These are phyloP conservation scores for Deilephila porcellus DNA, from an alignment of 2,888 invertebrate genomes.

Conservation along the genomic window DNA sequence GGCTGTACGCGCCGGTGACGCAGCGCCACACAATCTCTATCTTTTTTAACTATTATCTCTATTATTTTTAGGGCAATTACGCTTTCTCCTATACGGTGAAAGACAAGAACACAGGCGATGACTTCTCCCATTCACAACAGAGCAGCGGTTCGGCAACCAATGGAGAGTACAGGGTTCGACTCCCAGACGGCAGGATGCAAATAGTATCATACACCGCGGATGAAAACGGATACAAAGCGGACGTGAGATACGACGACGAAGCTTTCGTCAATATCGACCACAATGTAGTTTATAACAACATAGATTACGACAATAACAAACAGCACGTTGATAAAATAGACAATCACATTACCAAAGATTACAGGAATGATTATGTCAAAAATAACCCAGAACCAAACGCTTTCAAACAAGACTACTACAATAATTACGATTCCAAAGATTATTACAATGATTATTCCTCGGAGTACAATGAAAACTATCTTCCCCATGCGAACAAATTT, in stretches of 20 bases:
- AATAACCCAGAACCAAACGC: slow-evolving; percentile 33
- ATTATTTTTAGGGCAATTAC: slow-evolving; percentile 79
- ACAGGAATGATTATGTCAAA: slow-evolving; percentile 39
- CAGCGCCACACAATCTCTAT: too few relatives aligned
- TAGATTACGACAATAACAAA: background rate
- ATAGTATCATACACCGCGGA: slow-evolving; percentile 88
- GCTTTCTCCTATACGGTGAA: slow-evolving; percentile 87
- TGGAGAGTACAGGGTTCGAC: slow-evolving; percentile 88
- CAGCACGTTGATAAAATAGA: slow-evolving; percentile 5
- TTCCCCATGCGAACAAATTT: slow-evolving; percentile 66
- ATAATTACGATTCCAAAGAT: slow-evolving; percentile 67
- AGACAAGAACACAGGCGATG: slow-evolving; percentile 86
- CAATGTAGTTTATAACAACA: background rate
- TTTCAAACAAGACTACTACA: slow-evolving; percentile 44
- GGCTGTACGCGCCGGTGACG: too few relatives aligned
- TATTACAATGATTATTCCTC: slow-evolving; percentile 65
- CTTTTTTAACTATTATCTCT: slow-evolving; percentile 8
- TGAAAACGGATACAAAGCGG: slow-evolving; percentile 87
- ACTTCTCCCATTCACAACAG: slow-evolving; percentile 87
- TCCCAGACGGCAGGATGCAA: slow-evolving; percentile 88
- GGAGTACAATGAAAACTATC: slow-evolving; percentile 59
- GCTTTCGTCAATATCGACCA: slow-evolving; percentile 42
- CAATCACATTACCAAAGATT: slow-evolving; percentile 33
- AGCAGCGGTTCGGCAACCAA: slow-evolving; percentile 86
- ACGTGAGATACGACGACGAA: slow-evolving; percentile 85